Conservation (phyloP, 2,113 vertebrate genomes). For the Campylomormyrus numenius region DNA sequence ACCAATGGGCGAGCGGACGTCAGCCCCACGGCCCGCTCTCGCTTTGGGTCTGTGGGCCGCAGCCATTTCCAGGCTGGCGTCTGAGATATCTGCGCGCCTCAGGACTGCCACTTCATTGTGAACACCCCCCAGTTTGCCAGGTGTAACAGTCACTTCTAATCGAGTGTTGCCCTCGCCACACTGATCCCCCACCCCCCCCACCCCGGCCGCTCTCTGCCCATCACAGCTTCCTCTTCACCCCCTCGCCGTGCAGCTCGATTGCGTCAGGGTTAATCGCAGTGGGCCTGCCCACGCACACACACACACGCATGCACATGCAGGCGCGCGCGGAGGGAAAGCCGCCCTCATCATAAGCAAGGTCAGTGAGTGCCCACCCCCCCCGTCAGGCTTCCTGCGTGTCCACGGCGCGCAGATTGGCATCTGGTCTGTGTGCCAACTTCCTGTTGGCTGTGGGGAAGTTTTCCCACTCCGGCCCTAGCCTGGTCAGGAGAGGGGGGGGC, state of each 20-base stretch:
- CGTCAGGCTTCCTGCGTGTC: not conserved
- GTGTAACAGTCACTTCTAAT: constrained; percentile 76
- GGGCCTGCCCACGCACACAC: constrained; percentile 32
- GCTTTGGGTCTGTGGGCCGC: constrained; percentile 33
- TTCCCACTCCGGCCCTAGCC: not conserved
- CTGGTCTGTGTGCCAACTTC: not conserved
- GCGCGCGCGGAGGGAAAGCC: constrained; percentile 1
- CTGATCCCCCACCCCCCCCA: constrained; percentile 62
- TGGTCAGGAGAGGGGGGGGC: not conserved
- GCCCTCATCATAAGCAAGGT: not conserved
- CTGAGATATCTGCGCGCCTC: constrained; percentile 55
- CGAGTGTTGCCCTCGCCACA: constrained; percentile 56
- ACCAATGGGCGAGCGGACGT: not conserved
- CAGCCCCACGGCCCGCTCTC: constrained; percentile 7
- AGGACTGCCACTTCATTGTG: constrained; percentile 58
- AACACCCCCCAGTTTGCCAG: constrained; percentile 51
- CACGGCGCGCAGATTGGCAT: not conserved
- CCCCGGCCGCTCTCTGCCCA: constrained; percentile 35
- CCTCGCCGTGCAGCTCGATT: constrained; percentile 45
- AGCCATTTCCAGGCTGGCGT: constrained; percentile 47
- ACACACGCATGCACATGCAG: not conserved
- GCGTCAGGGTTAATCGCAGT: constrained; percentile 50
- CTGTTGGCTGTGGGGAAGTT: not conserved
- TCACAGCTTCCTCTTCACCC: constrained; percentile 45
- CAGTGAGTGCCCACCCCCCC: not conserved